Conservation (phyloP, 2,888 invertebrate species). For the Lithophane ornitopus region DNA sequence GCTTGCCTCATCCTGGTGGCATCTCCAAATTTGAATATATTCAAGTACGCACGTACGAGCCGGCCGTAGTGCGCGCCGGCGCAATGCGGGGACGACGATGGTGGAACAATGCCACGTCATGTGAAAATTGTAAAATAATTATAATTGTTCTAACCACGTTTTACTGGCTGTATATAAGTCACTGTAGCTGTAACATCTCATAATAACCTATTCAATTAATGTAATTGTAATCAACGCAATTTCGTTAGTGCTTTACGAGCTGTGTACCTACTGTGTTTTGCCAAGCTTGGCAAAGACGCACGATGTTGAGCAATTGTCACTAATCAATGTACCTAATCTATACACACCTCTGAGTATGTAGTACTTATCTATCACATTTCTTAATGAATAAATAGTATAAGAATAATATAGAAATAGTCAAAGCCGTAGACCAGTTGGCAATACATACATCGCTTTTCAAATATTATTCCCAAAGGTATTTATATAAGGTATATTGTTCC, state of each 20-base stretch:
- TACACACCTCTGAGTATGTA: background rate
- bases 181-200: background rate
- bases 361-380: background rate
- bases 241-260: background rate
- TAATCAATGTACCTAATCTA: background rate
- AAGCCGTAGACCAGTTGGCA: background rate
- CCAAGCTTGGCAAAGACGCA: background rate
- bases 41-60: constrained; percentile 87
- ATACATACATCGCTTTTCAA: background rate
- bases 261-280: background rate
- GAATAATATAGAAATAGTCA: no score
- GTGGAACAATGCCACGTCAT: constrained; percentile 81
- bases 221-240: background rate
- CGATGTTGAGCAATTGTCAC: background rate
- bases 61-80: constrained; percentile 50
- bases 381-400: no score
- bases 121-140: constrained; percentile 46
- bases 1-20: constrained; percentile 83
- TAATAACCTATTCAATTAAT: background rate
- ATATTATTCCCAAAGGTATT: no score
- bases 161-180: background rate
- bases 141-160: constrained; percentile 5
- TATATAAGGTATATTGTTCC: no score
- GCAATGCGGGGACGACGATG: constrained; percentile 59
- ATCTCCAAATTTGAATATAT: constrained; percentile 88